Percentiles rank a stretch among this genome's conserved stretches.
Conservation (phyloP, 2,797 vertebrate genomes). For the Alectoris magna region DNA sequence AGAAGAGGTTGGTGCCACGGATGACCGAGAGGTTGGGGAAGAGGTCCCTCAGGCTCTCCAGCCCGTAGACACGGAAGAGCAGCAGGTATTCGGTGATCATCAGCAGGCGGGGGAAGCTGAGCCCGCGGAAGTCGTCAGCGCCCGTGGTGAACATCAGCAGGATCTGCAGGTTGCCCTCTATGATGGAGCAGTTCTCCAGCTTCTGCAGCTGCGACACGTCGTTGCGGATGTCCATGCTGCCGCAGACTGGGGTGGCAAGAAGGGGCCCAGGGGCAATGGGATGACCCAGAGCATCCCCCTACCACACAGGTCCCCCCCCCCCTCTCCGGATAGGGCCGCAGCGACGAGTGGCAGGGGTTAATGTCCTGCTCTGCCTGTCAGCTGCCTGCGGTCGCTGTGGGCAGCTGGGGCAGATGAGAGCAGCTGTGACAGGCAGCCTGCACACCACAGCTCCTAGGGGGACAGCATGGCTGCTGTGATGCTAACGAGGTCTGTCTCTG, state of each 20-base stretch:
- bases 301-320: not conserved
- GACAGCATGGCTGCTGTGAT: accelerated
- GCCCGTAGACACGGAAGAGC: conserved; percentile 83
- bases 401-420: accelerated
- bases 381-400: not conserved
- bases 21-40: conserved; percentile 84
- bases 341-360: not conserved
- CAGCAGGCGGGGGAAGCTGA: conserved; percentile 82
- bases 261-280: not conserved
- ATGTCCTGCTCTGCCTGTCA: not conserved
- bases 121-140: conserved; percentile 77
- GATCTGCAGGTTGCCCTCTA: conserved; percentile 84
- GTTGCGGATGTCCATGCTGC: conserved; percentile 84
- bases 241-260: conserved; percentile 75
- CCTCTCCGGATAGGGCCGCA: not conserved
- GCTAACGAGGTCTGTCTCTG: not conserved
- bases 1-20: conserved; percentile 81
- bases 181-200: conserved; percentile 84
- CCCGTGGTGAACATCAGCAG: conserved; percentile 83
- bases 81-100: conserved; percentile 85
- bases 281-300: not conserved
- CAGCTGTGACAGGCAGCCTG: not conserved
- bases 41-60: conserved; percentile 84
- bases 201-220: conserved; percentile 79
- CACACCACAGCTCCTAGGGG: not conserved